These are phyloP conservation scores for Andrena praecox DNA, from an alignment of 2,888 invertebrate species.

Conservation along the genomic window DNA sequence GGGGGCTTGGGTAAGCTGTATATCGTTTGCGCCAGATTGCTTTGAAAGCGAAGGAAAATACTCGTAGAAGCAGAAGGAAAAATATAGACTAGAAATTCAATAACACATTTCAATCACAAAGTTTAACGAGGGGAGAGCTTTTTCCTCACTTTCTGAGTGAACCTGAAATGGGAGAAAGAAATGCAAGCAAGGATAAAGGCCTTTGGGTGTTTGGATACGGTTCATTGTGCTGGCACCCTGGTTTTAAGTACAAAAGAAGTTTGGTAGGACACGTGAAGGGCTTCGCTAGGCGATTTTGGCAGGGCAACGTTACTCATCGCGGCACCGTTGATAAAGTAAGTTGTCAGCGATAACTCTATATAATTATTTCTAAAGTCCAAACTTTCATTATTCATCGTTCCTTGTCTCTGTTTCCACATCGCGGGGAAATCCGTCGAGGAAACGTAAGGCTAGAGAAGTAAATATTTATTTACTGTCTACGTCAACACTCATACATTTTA, in stretches of 20 bases:
- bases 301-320: conserved; percentile 93
- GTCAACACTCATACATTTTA: too few relatives aligned
- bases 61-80: neutral
- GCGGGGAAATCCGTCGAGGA: too few relatives aligned
- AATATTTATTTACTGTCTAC: too few relatives aligned
- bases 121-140: neutral
- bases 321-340: conserved; percentile 91
- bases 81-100: neutral
- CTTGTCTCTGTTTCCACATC: neutral
- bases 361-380: neutral
- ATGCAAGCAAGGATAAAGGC: conserved; percentile 72
- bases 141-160: neutral
- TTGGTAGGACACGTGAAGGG: conserved; percentile 94
- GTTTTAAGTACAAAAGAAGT: conserved; percentile 93
- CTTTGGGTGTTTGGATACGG: conserved; percentile 98
- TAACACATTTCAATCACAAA: neutral
- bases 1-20: too few relatives aligned
- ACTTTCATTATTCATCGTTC: neutral
- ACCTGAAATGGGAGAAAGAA: conserved; percentile 44
- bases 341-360: neutral
- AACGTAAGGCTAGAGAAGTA: too few relatives aligned
- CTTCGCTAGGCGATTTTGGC: conserved; percentile 95
- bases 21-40: neutral
- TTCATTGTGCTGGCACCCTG: conserved; percentile 97
- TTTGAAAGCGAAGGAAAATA: neutral